Percentiles rank a stretch among this genome's conserved stretches.
These are phyloP conservation scores for Australoheros scitulus DNA, from an alignment of 2,113 vertebrate genomes.

Conservation along the genomic window DNA sequence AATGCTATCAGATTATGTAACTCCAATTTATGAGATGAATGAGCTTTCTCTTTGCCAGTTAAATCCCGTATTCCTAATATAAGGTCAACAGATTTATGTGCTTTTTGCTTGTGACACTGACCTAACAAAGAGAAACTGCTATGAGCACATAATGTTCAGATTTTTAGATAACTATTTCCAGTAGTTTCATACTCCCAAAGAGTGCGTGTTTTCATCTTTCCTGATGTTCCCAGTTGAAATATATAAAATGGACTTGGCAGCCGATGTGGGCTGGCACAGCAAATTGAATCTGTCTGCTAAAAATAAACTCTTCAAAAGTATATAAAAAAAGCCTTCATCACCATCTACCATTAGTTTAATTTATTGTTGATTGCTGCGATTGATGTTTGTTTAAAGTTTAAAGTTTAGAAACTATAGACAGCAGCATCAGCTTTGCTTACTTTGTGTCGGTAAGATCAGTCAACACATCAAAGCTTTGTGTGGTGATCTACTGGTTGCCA, in stretches of 20 bases:
- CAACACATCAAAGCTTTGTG: neutral
- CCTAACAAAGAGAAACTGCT: neutral
- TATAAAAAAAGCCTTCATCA: neutral
- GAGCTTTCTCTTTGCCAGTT: neutral
- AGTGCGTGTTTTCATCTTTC: neutral
- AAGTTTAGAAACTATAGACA: neutral
- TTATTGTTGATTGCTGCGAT: neutral
- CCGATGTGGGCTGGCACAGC: neutral
- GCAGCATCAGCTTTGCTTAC: neutral
- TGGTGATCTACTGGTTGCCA: neutral
- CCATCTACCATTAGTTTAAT: neutral
- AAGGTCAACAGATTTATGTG: neutral
- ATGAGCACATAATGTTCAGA: neutral
- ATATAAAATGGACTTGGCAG: conserved; percentile 3
- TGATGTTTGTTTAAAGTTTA: conserved; percentile 7
- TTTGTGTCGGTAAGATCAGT: neutral
- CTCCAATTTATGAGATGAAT: neutral
- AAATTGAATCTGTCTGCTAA: conserved; percentile 7
- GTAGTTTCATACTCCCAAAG: neutral
- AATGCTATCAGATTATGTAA: neutral
- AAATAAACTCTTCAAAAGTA: conserved; percentile 18
- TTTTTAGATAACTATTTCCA: neutral
- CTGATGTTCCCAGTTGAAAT: neutral
- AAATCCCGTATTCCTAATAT: neutral
- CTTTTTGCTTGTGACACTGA: neutral